Percentiles rank a stretch among this genome's conserved stretches.
Conservation (phyloP, 2,113 vertebrate species). For the Gallinago jamesoni region DNA sequence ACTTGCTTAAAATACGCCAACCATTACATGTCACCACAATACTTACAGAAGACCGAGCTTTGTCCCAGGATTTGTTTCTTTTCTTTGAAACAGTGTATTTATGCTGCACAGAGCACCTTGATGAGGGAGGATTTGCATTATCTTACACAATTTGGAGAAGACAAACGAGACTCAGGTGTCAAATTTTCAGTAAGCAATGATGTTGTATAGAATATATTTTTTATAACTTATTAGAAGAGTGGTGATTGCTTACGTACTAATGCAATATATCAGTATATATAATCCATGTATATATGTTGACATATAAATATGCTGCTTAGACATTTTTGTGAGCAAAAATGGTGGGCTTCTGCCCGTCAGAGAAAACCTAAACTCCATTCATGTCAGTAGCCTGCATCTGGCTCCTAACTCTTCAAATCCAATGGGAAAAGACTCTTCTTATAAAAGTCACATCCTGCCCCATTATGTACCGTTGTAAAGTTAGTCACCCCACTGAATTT, state of each 20-base stretch:
- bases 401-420: neutral
- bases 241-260: constrained; percentile 19
- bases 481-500: neutral
- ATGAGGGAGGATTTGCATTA: neutral
- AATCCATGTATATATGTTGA: neutral
- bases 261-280: neutral
- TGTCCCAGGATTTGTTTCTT: neutral
- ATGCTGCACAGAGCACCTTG: neutral
- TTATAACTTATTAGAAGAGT: constrained; percentile 62
- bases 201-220: neutral
- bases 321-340: neutral
- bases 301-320: neutral
- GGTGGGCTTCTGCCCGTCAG: neutral
- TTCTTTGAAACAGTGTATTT: neutral
- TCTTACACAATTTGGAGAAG: constrained; percentile 40
- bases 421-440: neutral
- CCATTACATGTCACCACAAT: neutral
- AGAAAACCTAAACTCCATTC: neutral
- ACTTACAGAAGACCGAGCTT: constrained; percentile 26
- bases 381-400: neutral
- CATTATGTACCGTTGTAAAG: neutral
- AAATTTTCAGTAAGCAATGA: constrained; percentile 24
- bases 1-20: neutral
- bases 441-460: neutral
- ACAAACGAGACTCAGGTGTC: constrained; percentile 39